These are phyloP conservation scores for Xestia xanthographa DNA, from an alignment of 2,888 invertebrate species.

Conservation along the genomic window DNA sequence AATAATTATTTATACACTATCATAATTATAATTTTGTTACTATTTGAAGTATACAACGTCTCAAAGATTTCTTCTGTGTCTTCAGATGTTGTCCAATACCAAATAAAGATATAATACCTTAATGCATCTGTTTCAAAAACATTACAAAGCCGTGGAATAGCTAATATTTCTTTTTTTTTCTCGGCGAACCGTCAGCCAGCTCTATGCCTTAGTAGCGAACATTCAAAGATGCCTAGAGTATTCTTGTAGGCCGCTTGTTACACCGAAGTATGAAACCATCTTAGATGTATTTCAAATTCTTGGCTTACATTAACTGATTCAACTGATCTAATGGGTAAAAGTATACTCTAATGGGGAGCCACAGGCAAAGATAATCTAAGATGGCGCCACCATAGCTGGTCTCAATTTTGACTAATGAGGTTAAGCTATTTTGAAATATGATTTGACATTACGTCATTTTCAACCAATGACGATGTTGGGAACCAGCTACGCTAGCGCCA, in stretches of 20 bases:
- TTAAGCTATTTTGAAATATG: too few species aligned
- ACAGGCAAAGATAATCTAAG: too few species aligned
- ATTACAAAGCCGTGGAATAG: constrained; percentile 49
- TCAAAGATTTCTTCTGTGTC: background rate
- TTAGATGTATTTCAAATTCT: background rate
- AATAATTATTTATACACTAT: background rate
- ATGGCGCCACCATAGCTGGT: too few species aligned
- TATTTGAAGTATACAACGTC: background rate
- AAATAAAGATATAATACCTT: constrained; percentile 30
- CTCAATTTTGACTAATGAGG: too few species aligned
- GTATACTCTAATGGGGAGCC: too few species aligned
- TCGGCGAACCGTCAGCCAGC: constrained; percentile 62
- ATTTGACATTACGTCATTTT: too few species aligned
- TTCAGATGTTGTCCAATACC: background rate
- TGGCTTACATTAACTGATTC: background rate
- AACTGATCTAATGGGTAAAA: too few species aligned
- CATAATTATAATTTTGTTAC: background rate
- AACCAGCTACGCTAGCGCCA: too few species aligned
- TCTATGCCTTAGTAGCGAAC: constrained; percentile 60
- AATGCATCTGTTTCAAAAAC: constrained; percentile 49
- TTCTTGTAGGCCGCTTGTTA: constrained; percentile 48
- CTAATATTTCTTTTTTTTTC: constrained; percentile 60
- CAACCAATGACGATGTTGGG: too few species aligned
- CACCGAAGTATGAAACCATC: constrained; percentile 46
- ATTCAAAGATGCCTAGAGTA: constrained; percentile 69